Percentiles rank a stretch among this genome's conserved stretches.
These are phyloP conservation scores for Lamprotornis superbus DNA, from an alignment of 2,113 vertebrate genomes.

Conservation along the genomic window DNA sequence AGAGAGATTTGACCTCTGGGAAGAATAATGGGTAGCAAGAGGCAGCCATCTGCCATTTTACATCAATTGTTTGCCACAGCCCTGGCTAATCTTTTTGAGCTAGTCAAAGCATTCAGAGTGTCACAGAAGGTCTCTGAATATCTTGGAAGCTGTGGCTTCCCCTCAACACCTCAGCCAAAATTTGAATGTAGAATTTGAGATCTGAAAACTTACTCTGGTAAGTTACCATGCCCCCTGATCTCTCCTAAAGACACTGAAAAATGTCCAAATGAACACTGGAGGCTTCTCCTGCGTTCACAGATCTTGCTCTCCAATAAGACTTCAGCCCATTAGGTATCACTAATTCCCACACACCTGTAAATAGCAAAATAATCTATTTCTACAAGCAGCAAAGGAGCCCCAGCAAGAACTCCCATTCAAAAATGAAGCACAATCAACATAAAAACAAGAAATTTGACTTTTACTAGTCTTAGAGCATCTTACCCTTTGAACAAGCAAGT, in stretches of 20 bases:
- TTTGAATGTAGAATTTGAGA: background rate
- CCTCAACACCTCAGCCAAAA: background rate
- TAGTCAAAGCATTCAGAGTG: background rate
- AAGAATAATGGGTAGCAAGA: background rate
- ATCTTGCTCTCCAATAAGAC: background rate
- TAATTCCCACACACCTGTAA: background rate
- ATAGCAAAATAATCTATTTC: background rate
- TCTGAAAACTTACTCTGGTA: background rate
- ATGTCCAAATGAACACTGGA: background rate
- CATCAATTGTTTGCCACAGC: background rate
- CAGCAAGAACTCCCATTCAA: background rate
- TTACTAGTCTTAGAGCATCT: background rate
- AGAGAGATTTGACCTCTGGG: constrained; percentile 11
- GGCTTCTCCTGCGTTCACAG: background rate
- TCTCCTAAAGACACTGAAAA: background rate
- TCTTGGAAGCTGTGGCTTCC: background rate
- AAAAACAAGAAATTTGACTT: background rate
- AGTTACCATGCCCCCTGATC: background rate
- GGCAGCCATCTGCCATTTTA: background rate
- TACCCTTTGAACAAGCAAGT: background rate
- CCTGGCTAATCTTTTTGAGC: background rate
- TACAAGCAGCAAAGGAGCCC: background rate
- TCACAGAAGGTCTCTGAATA: background rate
- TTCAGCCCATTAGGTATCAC: background rate
- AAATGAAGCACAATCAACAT: background rate